Evolutionary conservation across 37 sponge, comb jelly and placozoan genomes (phyloP).

Genomic region (Tethya wilhelma): DNA sequence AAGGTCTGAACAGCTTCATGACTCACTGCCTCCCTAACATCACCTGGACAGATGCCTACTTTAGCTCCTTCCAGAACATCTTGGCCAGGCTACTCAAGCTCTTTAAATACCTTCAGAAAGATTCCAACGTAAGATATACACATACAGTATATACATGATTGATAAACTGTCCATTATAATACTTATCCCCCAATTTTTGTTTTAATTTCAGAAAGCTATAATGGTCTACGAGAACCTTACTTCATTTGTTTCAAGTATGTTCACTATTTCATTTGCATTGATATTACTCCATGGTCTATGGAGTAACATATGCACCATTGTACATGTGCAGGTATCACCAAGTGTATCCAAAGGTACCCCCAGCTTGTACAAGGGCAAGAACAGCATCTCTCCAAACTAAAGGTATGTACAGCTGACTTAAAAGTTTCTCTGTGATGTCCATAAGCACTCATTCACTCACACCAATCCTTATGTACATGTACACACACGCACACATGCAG

Average conservation of each 20-base stretch:
- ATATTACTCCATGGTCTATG: not conserved
- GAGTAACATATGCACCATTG: not conserved
- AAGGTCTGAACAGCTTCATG: constrained; percentile 35
- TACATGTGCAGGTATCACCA: constrained; percentile 26
- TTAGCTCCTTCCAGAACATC: constrained; percentile 29
- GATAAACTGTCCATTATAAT: not conserved
- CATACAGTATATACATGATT: not conserved
- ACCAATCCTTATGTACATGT: not conserved
- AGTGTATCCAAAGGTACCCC: constrained; percentile 31
- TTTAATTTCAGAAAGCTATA: constrained; percentile 20
- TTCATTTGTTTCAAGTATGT: constrained; percentile 8
- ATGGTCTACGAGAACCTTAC: constrained; percentile 24
- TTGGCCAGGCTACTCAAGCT: constrained; percentile 28
- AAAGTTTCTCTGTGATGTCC: not conserved
- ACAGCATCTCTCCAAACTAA: constrained; percentile 41
- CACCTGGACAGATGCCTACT: constrained; percentile 38
- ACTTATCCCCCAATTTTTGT: not conserved
- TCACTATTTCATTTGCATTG: not conserved
- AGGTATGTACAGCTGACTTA: constrained; percentile 6
- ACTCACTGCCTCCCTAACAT: constrained; percentile 26
- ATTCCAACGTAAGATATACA: constrained; percentile 2
- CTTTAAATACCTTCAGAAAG: constrained; percentile 43
- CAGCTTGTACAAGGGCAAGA: constrained; percentile 44
- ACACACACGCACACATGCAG: too few species aligned
- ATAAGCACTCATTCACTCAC: not conserved